These are phyloP conservation scores for Lamellibrachia luymesi DNA, from an alignment of 1,140 invertebrate species.

Conservation along the genomic window DNA sequence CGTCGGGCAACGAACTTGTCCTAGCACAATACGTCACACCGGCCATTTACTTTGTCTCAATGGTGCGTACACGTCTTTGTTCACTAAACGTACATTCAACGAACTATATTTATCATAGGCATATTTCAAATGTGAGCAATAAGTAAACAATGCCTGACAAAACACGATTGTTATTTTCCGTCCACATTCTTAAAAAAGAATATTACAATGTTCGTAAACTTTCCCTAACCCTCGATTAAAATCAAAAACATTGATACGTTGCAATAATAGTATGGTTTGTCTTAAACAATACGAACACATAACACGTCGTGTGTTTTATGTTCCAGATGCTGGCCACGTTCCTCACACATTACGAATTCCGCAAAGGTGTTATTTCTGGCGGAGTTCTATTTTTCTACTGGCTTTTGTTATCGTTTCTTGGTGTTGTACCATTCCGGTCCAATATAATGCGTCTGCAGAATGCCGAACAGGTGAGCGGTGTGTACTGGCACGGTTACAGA, in stretches of 20 bases:
- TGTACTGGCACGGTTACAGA: not conserved
- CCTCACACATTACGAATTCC: constrained; percentile 74
- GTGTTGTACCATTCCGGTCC: constrained; percentile 69
- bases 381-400: constrained; percentile 85
- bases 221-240: not conserved
- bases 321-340: constrained; percentile 56
- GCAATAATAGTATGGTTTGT: not conserved
- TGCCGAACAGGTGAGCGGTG: not conserved
- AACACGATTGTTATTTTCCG: not conserved
- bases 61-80: not conserved
- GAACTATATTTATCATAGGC: not conserved
- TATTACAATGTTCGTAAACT: not conserved
- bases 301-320: not conserved
- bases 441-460: not conserved
- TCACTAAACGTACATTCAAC: not conserved
- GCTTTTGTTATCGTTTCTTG: constrained; percentile 70
- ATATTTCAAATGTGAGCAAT: not conserved
- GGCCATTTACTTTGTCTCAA: not conserved
- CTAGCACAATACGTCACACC: not conserved
- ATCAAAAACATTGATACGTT: not conserved
- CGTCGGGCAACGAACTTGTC: not conserved
- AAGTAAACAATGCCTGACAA: not conserved
- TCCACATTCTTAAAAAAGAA: not conserved
- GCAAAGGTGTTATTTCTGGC: constrained; percentile 77
- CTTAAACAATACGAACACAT: not conserved